Evolutionary conservation across 2,113 vertebrate species (phyloP), one percentile per base, ranked within the genome.

Genomic region (Cariama cristata): DNA sequence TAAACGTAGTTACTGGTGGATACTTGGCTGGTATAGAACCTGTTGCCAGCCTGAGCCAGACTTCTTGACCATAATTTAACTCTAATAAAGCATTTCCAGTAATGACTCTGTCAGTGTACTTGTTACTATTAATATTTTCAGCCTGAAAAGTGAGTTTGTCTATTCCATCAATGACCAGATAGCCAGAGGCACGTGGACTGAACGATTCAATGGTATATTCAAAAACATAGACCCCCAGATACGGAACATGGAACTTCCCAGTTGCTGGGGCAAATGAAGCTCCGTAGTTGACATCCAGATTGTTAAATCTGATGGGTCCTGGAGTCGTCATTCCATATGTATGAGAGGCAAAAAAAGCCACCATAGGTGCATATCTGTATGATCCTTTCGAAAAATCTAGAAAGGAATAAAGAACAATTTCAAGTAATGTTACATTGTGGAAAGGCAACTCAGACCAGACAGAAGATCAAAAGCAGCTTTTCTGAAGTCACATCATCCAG

Each of bases 311-410:
- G 85, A 99, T 99, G 63, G 98, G 98, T 44, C 98, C 98, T 56
- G 98, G 97, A 64, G 94, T 63, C 0, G 92, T 98, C 98, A 99
- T 99, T 88, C 98, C 98, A 1, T 98, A 98, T 0, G 98, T 98
- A 69, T 98, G 98, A 69, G 98, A 98, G 38, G 96, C 98, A 90
- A 98, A 99, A 95, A 99, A 99, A 14, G 98, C 98, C 82, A 99
- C 98, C 97, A 98, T 98, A 0, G 98, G 98, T 69, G 98, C 98
- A 2, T 99, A 99, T 85, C 98, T 97, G 90, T 98, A 99, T 33
- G 98, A 98, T 63, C 98, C 98, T 97, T 98, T 98, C 38, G 98
- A 98, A 96, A 98, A 99, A 97, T 99, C 98, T 99, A 97, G 67
- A 90, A 76, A 77, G 21, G 27, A 96, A 94, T 69, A 86, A 74